Base-by-base conservation (phyloP, 2,113 vertebrate species). In the Loxodonta africana region DNA sequence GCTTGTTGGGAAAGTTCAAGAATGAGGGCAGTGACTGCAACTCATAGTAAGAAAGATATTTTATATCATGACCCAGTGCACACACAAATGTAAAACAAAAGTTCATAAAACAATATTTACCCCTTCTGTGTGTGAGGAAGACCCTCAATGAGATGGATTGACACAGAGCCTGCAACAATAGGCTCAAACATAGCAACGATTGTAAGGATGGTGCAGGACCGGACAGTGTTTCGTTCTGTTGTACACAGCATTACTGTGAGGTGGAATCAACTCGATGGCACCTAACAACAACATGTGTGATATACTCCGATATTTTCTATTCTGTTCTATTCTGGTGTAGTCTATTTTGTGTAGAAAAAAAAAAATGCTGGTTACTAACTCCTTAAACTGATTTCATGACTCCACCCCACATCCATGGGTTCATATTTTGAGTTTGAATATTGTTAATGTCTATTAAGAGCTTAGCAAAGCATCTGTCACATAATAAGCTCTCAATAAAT, bases 271-370 rank as follows among this genome's bases (percentile, higher is more conserved):
- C 14, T 33, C n/a, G 14, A 71, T 5, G 30, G 14, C 67, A n/a
- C 67, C 51, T 53, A 53, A 53, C 51, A 53, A 5, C 12, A 53
- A 53, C 51, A 53, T 53, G 51, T 53, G 51, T 53, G 12, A 12
- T 60, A 51, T 6, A 51, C 18, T 76, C 25, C 44, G 17, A 44
- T 88, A 60, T 51, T 41, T 37, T 37, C 37, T 37, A 37, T 37
- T 37, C 37, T 37, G 37, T 87, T 85, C 18, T 21, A n/a, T 41
- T 74, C 69, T 67, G 80, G 81, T 74, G 12, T 21, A 76, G 21
- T 81, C 60, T 37, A 51, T 86, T 89, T 82, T 83, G 83, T 95
- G 95, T 86, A 76, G 92, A 82, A 7, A 69, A 86, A 88, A 10
- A 69, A 76, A 89, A 69, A 83, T 60, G 76, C 14, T 37, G 28